Percentiles rank a stretch among this genome's conserved stretches.
These are phyloP conservation scores for Malacoctenus gilli DNA, from an alignment of 2,797 vertebrate species.

Conservation along the genomic window DNA sequence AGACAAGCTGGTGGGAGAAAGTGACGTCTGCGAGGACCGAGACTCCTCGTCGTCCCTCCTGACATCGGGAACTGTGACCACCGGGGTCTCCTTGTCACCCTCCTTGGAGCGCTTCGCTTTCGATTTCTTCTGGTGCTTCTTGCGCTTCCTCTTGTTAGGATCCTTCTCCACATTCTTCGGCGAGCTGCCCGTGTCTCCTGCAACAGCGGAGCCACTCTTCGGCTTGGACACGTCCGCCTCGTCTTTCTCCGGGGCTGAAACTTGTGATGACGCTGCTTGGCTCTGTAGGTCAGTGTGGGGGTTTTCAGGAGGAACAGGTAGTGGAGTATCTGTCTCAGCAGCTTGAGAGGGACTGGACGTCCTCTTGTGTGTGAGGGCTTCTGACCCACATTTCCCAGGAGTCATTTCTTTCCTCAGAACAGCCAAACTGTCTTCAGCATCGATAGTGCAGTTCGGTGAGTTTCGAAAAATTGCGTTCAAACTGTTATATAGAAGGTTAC, in stretches of 20 bases:
- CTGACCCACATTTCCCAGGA: constrained; percentile 3
- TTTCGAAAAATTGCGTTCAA: neutral
- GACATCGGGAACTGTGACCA: constrained; percentile 47
- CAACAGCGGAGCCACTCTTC: constrained; percentile 18
- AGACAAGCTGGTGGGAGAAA: constrained; percentile 85
- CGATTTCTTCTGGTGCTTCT: constrained; percentile 65
- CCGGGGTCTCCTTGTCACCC: constrained; percentile 47
- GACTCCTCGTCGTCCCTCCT: constrained; percentile 50
- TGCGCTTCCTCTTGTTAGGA: constrained; percentile 81
- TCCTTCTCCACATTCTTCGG: constrained; percentile 39
- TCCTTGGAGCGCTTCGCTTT: constrained; percentile 67
- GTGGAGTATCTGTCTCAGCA: too few relatives aligned
- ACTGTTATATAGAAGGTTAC: neutral
- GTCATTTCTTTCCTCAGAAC: neutral
- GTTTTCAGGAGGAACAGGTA: neutral
- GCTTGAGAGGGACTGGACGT: neutral
- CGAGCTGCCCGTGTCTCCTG: constrained; percentile 21
- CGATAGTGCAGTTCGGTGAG: constrained; percentile 65
- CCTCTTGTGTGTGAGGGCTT: neutral
- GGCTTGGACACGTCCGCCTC: constrained; percentile 21
- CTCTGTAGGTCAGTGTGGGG: neutral
- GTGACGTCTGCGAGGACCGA: constrained; percentile 24
- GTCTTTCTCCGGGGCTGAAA: constrained; percentile 11
- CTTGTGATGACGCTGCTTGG: neutral
- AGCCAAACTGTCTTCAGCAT: constrained; percentile 3